Evolutionary conservation across 2,797 vertebrate species (phyloP).

Genomic region (Chromobotia macracanthus): DNA sequence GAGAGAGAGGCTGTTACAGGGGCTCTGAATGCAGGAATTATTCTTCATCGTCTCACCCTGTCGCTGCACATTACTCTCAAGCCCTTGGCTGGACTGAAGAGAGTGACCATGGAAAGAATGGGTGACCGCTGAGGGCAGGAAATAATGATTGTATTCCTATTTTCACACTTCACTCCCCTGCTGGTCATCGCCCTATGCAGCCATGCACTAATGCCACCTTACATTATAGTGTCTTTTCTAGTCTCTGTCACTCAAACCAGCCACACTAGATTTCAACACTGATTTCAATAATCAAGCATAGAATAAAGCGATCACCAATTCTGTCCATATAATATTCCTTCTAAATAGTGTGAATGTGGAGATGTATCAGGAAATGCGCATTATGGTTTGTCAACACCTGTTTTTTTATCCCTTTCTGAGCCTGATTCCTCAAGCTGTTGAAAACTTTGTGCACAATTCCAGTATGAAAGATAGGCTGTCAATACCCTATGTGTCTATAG

Average conservation of each 20-base stretch:
- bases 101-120: constrained; percentile 78
- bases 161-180: constrained; percentile 79
- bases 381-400: no score
- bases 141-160: constrained; percentile 82
- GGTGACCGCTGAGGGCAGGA: constrained; percentile 75
- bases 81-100: constrained; percentile 73
- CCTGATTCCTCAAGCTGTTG: neutral
- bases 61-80: constrained; percentile 86
- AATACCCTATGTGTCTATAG: neutral
- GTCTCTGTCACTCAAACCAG: constrained; percentile 65
- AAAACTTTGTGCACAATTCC: neutral
- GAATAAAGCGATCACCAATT: constrained; percentile 70
- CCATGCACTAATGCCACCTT: constrained; percentile 76
- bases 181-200: constrained; percentile 77
- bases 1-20: constrained; percentile 66
- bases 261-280: constrained; percentile 5
- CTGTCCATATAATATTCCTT: constrained; percentile 66
- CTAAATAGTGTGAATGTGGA: constrained; percentile 55
- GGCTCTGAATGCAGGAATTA: constrained; percentile 84
- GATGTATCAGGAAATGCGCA: constrained; percentile 23
- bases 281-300: constrained; percentile 47
- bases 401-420: no score
- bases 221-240: constrained; percentile 71
- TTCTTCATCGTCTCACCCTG: constrained; percentile 88
- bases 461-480: neutral